Evolutionary conservation across 2,113 vertebrate genomes (phyloP).

Genomic region (Aegotheles bennettii): DNA sequence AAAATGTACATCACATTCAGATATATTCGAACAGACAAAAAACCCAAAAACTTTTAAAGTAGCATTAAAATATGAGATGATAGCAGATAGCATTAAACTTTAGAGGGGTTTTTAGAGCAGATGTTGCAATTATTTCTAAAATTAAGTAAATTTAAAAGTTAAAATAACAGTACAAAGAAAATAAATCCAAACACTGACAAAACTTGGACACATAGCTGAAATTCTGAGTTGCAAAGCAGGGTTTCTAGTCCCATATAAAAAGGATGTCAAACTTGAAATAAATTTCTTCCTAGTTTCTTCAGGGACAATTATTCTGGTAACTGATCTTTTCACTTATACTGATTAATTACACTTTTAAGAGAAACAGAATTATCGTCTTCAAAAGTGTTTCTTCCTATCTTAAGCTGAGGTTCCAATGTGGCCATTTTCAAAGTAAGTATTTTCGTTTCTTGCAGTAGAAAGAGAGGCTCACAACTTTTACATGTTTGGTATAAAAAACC

Average conservation of each 20-base stretch:
- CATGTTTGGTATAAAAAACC: not conserved
- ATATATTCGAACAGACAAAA: not conserved
- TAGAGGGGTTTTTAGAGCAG: not conserved
- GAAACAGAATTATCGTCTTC: not conserved
- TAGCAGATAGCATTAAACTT: not conserved
- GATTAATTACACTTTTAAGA: not conserved
- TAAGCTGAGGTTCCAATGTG: not conserved
- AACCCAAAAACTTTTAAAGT: not conserved
- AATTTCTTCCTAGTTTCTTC: not conserved
- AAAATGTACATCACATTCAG: not conserved
- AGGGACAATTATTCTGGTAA: not conserved
- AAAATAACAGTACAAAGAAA: not conserved
- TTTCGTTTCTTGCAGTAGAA: not conserved
- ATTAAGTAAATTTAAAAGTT: not conserved
- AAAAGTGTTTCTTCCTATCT: not conserved
- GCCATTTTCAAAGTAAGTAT: not conserved
- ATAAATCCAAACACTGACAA: not conserved
- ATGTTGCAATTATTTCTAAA: not conserved
- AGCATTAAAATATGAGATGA: not conserved
- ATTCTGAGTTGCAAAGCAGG: not conserved
- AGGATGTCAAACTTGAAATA: not conserved
- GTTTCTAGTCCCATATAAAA: not conserved
- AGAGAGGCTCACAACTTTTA: not conserved
- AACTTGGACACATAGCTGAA: not conserved
- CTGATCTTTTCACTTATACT: accelerated